Percentiles rank a stretch among this genome's conserved stretches.
Evolutionary conservation across 1,140 invertebrate species (phyloP).

Genomic region (Drosophila trapezifrons): DNA sequence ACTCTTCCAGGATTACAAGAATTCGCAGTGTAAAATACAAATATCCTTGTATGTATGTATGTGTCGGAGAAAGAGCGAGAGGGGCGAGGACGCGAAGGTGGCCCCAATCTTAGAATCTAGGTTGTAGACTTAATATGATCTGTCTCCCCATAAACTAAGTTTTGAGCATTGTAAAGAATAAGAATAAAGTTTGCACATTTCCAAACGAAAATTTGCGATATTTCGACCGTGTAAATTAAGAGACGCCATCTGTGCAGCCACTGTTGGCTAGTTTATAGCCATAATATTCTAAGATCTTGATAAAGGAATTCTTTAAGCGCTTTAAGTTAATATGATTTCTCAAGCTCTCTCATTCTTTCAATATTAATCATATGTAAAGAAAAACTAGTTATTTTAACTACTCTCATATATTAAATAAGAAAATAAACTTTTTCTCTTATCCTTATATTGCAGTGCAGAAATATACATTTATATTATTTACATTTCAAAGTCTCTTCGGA

Average conservation of each 20-base stretch:
- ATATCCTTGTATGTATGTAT: slow-evolving; percentile 22
- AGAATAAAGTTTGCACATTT: slow-evolving; percentile 16
- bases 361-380: background rate
- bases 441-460: no score
- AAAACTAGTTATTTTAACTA: no score
- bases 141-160: slow-evolving; percentile 15
- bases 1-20: background rate
- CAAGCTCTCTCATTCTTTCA: background rate
- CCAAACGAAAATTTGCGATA: slow-evolving; percentile 3
- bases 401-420: no score
- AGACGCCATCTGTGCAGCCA: slow-evolving; percentile 17
- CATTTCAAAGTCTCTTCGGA: no score
- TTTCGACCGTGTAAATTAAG: background rate
- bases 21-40: slow-evolving; percentile 21
- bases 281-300: background rate
- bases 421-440: no score
- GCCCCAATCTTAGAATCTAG: slow-evolving; percentile 12
- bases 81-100: background rate
- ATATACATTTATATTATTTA: no score
- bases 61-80: slow-evolving; percentile 2
- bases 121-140: slow-evolving; percentile 1
- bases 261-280: background rate
- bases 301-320: background rate
- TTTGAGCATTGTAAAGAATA: slow-evolving; percentile 19
- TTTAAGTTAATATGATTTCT: no score